Percentiles rank a stretch among this genome's conserved stretches.
These are phyloP conservation scores for Tenthredo notha DNA, from an alignment of 2,888 invertebrate species.

Conservation along the genomic window DNA sequence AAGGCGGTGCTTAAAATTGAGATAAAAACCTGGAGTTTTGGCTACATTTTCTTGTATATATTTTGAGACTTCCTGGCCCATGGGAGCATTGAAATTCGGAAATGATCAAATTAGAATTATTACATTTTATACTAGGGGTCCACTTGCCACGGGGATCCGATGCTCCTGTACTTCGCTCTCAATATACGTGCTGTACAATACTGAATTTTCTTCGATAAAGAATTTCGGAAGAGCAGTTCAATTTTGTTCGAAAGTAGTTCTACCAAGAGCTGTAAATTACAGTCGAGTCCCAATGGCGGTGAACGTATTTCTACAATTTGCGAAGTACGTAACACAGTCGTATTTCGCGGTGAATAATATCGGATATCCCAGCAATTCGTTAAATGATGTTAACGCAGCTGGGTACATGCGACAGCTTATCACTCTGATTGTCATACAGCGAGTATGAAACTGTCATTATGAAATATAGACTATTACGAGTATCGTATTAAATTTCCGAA, in stretches of 20 bases:
- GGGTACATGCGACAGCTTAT: conserved; percentile 21
- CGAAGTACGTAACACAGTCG: neutral
- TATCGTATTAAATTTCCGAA: neutral
- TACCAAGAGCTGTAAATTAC: neutral
- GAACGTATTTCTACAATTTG: conserved; percentile 9
- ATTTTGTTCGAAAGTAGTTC: neutral
- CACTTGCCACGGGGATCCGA: neutral
- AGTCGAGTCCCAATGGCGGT: neutral
- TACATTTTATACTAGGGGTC: neutral
- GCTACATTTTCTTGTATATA: too few relatives aligned
- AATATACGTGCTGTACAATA: neutral
- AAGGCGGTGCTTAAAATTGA: too few relatives aligned
- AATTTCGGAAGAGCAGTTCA: neutral
- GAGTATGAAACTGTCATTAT: conserved; percentile 1
- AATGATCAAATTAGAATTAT: neutral
- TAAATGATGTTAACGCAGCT: conserved; percentile 12
- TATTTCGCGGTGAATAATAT: conserved; percentile 8
- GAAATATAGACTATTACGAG: neutral
- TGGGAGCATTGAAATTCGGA: too few relatives aligned
- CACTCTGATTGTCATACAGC: neutral
- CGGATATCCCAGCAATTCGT: conserved; percentile 2
- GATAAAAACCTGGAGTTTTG: too few relatives aligned
- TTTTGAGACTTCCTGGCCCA: too few relatives aligned
- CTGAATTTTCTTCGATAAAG: conserved; percentile 7
- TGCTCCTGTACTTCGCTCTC: neutral